Base-by-base conservation (phyloP, 2,888 invertebrate species). In the Xestoiulus laeticollis region DNA sequence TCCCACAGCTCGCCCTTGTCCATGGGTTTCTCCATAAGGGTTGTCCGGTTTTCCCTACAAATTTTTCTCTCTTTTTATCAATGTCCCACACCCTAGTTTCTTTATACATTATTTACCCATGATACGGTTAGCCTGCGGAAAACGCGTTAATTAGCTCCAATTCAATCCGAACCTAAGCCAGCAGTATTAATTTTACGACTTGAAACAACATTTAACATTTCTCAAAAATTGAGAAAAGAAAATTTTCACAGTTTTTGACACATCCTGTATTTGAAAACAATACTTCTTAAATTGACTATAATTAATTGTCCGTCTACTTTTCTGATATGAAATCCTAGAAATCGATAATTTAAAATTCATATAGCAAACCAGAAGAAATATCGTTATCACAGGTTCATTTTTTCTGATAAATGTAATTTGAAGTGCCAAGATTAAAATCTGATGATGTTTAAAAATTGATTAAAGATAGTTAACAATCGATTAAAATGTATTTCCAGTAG, bases 21-120 rank as follows among this genome's bases (percentile, higher is more conserved):
- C 68, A 68, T 26, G 68, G 68, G 68, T 68, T 68, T 68, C 68
- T 68, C 68, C 68, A 68, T 22, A 53, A 68, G 68, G 68, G 22
- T 68, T 68, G 26, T 68, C 68, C 2, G 68, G 68, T 68, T 68
- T 68, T 68, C 26, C 68, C 68, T 68, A 68, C 48, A 19, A n/a
- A 22, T 59, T 59, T 59, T 59, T 48, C 19, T 38, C 38, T 48
- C 3, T 48, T 53, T 53, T 53, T 26, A 26, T 26, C 6, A 68
- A 26, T 68, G 26, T 26, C 68, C 68, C 68, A 68, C 68, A 68
- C 68, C 68, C 68, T 68, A 12, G 26, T 22, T 26, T 68, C 26
- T 68, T 68, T 68, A n/a, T 68, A 2, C 26, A 68, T 68, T 68
- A 68, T 48, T 48, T 68, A 59, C 59, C 6, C 19, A 48, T 48